Percentiles rank a stretch among this genome's conserved stretches.
Conservation (phyloP, 2,797 vertebrate genomes). For the Ambastaia sidthimunki region DNA sequence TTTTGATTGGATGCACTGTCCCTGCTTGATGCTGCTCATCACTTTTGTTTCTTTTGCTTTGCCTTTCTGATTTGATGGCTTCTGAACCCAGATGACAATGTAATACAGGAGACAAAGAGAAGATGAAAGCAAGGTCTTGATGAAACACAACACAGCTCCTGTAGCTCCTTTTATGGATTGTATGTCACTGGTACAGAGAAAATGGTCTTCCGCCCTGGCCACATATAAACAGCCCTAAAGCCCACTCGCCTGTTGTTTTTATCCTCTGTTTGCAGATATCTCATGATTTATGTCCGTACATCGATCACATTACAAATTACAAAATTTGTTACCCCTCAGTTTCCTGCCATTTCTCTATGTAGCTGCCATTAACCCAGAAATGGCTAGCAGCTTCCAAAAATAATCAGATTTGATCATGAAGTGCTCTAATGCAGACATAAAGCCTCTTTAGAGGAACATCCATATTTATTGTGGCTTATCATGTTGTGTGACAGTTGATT, state of each 20-base stretch:
- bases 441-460: slow-evolving; percentile 22
- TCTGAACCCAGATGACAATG: slow-evolving; percentile 78
- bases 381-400: not conserved
- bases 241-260: slow-evolving; percentile 15
- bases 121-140: slow-evolving; percentile 83
- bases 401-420: slow-evolving; percentile 25
- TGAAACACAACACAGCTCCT: slow-evolving; percentile 71
- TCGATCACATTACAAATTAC: not conserved
- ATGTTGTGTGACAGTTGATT: slow-evolving; percentile 1
- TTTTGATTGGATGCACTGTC: slow-evolving; percentile 74
- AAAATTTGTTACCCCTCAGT: not conserved
- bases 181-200: slow-evolving; percentile 77
- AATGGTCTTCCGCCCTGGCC: slow-evolving; percentile 21
- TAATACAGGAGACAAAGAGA: slow-evolving; percentile 76
- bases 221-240: slow-evolving; percentile 43
- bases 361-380: slow-evolving; percentile 58
- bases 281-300: slow-evolving; percentile 10
- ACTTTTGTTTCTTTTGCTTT: slow-evolving; percentile 76
- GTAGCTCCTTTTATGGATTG: slow-evolving; percentile 74
- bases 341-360: not conserved
- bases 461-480: slow-evolving; percentile 25
- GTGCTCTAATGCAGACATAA: slow-evolving; percentile 17
- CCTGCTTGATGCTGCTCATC: slow-evolving; percentile 78
- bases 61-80: slow-evolving; percentile 79
- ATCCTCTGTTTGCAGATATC: slow-evolving; percentile 27